Conservation (phyloP, 2,888 invertebrate species). For the Actias luna region DNA sequence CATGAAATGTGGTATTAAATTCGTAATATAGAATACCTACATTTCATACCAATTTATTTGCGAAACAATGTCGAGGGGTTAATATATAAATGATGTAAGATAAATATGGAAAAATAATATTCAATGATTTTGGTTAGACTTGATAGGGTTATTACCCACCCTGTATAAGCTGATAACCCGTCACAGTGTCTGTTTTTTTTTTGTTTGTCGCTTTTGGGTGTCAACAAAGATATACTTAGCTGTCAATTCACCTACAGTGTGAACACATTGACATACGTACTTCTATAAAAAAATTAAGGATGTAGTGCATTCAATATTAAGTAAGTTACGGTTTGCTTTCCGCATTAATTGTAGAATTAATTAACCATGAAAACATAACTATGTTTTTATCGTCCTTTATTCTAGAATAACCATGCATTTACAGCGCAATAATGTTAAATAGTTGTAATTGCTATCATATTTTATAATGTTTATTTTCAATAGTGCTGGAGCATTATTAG, state of each 20-base stretch:
- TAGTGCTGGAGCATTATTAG: background rate
- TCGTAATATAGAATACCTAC: no score
- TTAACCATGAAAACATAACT: background rate
- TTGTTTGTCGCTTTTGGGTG: no score
- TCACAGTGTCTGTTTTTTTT: no score
- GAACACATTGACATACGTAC: background rate
- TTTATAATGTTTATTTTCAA: background rate
- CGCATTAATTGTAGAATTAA: background rate
- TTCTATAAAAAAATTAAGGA: background rate
- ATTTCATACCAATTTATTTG: no score
- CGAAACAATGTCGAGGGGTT: no score
- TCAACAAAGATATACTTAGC: background rate
- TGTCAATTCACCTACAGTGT: no score
- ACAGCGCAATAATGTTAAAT: background rate
- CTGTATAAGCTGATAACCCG: no score
- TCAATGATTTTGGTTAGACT: no score
- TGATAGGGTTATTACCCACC: no score
- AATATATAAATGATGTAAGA: no score
- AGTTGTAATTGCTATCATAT: background rate
- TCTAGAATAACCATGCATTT: background rate
- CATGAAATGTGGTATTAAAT: no score
- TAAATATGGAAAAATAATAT: no score
- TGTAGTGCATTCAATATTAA: background rate
- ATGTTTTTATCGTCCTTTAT: background rate
- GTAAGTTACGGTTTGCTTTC: background rate